Base-by-base conservation (phyloP, 2,888 invertebrate species). In the Harpagoxenus sublaevis region DNA sequence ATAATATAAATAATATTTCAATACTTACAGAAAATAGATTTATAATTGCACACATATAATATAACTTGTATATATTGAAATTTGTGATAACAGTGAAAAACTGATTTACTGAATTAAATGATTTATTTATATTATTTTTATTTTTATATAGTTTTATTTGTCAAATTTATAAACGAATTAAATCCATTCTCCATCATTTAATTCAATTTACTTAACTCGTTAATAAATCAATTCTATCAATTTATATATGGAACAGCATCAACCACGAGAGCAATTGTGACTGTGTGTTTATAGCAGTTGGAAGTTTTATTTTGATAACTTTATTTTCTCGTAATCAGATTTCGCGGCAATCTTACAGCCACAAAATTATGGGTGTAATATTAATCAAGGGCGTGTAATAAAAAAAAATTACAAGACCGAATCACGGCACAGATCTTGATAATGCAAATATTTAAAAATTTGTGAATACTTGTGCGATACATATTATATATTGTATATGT, bases 401-500 rank as follows among this genome's bases (percentile, higher is more conserved):
- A 60, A 5, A 5, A 55, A 15, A 63, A 63, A 51, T 75, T 63
- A 12, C 23, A 39, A 60, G 70, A 62, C 3, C 23, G 60, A 71
- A 71, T 35, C 35, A 60, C 48, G 79, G 48, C 79, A 71, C 60
- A 48, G 23, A 39, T 48, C 48, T 71, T 71, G 28, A 23, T 51
- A 23, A 78, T 28, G 68, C 42, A 53, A 78, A 75, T 75, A 62
- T 35, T 62, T 62, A 53, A 42, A 51, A 71, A 79, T 6, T 35
- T 71, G 60, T 71, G 79, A 81, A 81, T 81, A 71, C 9, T 71
- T 71, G 79, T 70, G 48, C 70, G 57, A 70, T 48, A 71, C 70
- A 78, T 70, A 35, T 60, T 79, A n/a, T 81, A 81, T 57, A 70
- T 79, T 79, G 57, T 57, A 60, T 35, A 70, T 71, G 60, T 81